phyloP scores from a whole-genome alignment of 2,113 vertebrate genomes.

The Urocolius indicus region DNA sequence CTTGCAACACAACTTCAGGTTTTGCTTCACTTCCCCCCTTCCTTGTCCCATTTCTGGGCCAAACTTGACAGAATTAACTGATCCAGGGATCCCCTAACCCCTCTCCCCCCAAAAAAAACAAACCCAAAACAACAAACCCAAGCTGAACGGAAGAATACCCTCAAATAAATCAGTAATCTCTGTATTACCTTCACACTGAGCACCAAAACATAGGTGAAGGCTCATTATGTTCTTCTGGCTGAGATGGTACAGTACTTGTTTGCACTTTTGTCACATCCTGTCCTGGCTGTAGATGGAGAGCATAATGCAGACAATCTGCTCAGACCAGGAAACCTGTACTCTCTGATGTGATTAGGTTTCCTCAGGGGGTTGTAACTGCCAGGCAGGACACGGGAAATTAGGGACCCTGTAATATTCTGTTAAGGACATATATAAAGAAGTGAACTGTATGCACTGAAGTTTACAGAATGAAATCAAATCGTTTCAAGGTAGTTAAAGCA shows the following conservation, averaged over 20 bases:
- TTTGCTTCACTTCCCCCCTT: background rate
- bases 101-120: fast-evolving
- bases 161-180: background rate
- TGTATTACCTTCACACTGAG: background rate
- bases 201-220: background rate
- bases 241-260: background rate
- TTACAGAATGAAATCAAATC: background rate
- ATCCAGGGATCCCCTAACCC: background rate
- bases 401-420: background rate
- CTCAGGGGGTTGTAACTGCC: background rate
- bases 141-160: background rate
- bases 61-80: background rate
- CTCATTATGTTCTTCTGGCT: background rate
- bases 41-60: background rate
- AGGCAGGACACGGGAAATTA: background rate
- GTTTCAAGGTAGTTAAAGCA: background rate
- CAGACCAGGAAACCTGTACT: background rate
- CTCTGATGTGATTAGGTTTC: background rate
- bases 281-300: background rate
- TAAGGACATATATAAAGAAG: background rate
- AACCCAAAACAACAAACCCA: background rate
- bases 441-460: background rate
- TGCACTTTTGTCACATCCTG: background rate
- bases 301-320: background rate
- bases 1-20: background rate